A percentile compares a stretch with the other conserved stretches of the same genome.
Conservation (phyloP, 2,113 vertebrate species). For the Bufo gargarizans region DNA sequence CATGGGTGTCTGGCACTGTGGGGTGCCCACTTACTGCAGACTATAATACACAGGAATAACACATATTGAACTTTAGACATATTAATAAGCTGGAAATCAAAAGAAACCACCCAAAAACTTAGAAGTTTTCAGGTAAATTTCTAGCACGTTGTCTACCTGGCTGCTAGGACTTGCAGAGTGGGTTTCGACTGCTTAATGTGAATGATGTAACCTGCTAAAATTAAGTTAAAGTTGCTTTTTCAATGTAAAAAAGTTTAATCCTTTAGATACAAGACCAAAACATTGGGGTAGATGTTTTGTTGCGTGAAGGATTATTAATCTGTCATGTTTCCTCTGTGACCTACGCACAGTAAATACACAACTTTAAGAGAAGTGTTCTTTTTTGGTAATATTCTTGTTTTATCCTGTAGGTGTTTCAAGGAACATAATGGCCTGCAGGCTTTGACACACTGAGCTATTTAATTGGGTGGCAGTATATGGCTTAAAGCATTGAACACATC, state of each 20-base stretch:
- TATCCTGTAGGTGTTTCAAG: neutral
- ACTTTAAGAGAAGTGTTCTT: neutral
- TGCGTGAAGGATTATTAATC: neutral
- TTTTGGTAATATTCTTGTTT: neutral
- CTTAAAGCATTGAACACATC: conserved; percentile 20
- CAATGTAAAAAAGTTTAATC: neutral
- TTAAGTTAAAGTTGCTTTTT: neutral
- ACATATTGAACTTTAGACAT: neutral
- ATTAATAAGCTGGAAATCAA: neutral
- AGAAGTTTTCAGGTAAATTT: neutral
- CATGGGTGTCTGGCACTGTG: too few relatives aligned
- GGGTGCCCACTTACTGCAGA: neutral
- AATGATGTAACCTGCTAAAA: neutral
- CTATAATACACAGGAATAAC: neutral
- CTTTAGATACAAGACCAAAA: neutral
- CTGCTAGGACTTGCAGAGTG: neutral
- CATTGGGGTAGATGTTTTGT: too few relatives aligned
- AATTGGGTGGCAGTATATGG: conserved; percentile 40
- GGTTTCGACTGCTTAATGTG: neutral
- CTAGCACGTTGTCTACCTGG: neutral
- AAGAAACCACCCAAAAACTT: neutral
- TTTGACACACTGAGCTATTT: conserved; percentile 24
- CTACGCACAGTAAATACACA: neutral
- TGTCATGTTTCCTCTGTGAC: neutral
- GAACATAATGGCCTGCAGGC: conserved; percentile 10